Conservation (phyloP, 2,113 vertebrate species). For the Albula goreensis region DNA sequence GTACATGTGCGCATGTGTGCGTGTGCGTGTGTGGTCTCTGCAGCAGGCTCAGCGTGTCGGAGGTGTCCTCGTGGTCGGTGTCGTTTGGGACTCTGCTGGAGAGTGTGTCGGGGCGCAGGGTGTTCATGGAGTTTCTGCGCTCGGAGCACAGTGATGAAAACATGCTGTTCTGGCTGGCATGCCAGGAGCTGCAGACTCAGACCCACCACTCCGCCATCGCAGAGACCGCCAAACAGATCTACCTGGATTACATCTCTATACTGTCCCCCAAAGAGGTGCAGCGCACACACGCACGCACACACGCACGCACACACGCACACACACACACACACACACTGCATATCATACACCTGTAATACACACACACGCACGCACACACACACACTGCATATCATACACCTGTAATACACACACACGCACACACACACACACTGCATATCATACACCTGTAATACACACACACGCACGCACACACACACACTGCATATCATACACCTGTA, state of each 20-base stretch:
- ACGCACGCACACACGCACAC: too few relatives aligned
- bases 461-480: too few relatives aligned
- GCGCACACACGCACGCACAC: too few relatives aligned
- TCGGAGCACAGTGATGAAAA: slow-evolving; percentile 44
- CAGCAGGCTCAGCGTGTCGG: slow-evolving; percentile 24
- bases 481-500: too few relatives aligned
- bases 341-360: too few relatives aligned
- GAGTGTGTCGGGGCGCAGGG: slow-evolving; percentile 14
- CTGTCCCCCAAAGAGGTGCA: too few relatives aligned
- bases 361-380: too few relatives aligned
- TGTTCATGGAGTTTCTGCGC: slow-evolving; percentile 39
- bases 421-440: too few relatives aligned
- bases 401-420: too few relatives aligned
- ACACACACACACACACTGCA: too few relatives aligned
- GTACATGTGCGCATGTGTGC: not conserved
- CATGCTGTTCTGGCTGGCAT: slow-evolving; percentile 46
- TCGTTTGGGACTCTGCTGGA: slow-evolving; percentile 30
- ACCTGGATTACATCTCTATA: slow-evolving; percentile 44
- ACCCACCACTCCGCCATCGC: slow-evolving; percentile 6
- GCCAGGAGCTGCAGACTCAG: slow-evolving; percentile 37
- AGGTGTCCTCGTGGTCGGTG: slow-evolving; percentile 35
- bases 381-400: too few relatives aligned
- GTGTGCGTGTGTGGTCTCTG: slow-evolving; percentile 7
- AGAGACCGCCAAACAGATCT: slow-evolving; percentile 36
- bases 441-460: too few relatives aligned